Conservation (phyloP, 2,113 vertebrate species). For the Ptilorrhoa leucosticta region DNA sequence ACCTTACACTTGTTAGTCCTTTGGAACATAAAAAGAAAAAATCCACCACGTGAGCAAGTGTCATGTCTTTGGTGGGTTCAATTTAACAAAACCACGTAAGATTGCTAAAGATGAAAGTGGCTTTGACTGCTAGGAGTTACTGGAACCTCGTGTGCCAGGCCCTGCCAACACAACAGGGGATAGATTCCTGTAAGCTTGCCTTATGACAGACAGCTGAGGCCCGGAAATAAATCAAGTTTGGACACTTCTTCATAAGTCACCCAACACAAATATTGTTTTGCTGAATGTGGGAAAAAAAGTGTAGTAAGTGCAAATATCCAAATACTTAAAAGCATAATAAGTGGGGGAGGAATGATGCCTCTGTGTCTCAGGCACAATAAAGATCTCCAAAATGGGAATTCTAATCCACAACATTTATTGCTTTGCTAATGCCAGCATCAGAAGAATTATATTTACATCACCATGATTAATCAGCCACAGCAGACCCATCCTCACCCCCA, state of each 20-base stretch:
- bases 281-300: not conserved
- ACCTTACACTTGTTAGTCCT: not conserved
- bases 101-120: not conserved
- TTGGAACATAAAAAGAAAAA: not conserved
- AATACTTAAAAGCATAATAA: not conserved
- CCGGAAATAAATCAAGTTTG: not conserved
- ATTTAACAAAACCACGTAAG: not conserved
- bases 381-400: not conserved
- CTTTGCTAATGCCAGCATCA: not conserved
- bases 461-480: slow-evolving; percentile 9
- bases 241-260: not conserved
- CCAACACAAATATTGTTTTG: not conserved
- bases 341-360: not conserved
- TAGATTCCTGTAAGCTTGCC: slow-evolving; percentile 17
- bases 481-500: not conserved
- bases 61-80: not conserved
- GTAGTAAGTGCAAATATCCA: not conserved
- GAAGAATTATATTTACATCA: slow-evolving; percentile 26
- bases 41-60: not conserved
- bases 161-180: not conserved
- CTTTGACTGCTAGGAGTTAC: not conserved
- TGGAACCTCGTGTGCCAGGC: not conserved
- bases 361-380: not conserved
- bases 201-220: not conserved
- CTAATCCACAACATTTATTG: not conserved